These are phyloP conservation scores for Phainopepla nitens DNA, from an alignment of 2,113 vertebrate genomes.

Conservation along the genomic window DNA sequence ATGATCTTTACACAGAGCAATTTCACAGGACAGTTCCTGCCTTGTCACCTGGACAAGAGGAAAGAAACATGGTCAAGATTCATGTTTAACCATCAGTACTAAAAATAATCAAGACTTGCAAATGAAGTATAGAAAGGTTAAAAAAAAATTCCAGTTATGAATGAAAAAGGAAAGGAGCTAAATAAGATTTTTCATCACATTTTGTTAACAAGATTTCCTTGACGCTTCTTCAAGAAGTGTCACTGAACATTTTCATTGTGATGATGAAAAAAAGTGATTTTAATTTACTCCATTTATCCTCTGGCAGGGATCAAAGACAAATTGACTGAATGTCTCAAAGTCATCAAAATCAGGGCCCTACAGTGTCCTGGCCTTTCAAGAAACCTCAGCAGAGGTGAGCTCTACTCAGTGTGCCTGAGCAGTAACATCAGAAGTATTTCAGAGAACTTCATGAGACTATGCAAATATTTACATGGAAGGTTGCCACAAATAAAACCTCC, in stretches of 20 bases:
- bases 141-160: not conserved
- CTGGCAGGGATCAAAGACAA: not conserved
- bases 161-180: not conserved
- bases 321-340: not conserved
- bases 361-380: not conserved
- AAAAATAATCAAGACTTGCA: not conserved
- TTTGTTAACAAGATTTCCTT: not conserved
- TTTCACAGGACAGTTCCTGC: not conserved
- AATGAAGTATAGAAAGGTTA: not conserved
- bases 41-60: not conserved
- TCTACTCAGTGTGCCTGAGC: rapidly evolving
- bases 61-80: not conserved
- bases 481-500: not conserved
- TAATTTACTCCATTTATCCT: not conserved
- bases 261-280: not conserved
- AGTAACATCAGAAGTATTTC: not conserved
- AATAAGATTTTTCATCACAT: not conserved
- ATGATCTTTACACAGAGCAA: not conserved
- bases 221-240: not conserved
- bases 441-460: not conserved
- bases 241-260: not conserved
- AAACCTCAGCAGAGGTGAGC: not conserved
- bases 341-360: not conserved
- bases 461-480: not conserved
- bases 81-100: not conserved